phyloP scores from a whole-genome alignment of 2,888 invertebrate species.

The Leptodirus hochenwartii region DNA sequence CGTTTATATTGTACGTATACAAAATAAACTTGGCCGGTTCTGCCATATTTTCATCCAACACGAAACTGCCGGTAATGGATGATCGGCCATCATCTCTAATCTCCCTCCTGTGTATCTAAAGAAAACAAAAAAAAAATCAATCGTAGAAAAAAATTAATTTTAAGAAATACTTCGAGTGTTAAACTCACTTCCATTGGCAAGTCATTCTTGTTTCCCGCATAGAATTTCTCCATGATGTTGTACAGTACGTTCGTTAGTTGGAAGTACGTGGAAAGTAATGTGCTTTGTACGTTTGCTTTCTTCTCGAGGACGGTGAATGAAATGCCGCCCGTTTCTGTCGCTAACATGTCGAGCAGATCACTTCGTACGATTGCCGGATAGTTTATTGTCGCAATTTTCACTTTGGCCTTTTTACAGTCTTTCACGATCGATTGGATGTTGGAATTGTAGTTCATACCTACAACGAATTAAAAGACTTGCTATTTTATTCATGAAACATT shows the following conservation, averaged over 20 bases:
- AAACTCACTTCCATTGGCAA: constrained; percentile 33
- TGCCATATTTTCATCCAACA: constrained; percentile 32
- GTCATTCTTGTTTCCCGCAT: constrained; percentile 27
- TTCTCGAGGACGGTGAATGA: constrained; percentile 33
- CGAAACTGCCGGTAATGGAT: constrained; percentile 33
- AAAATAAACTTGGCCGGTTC: constrained; percentile 33
- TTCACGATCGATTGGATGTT: constrained; percentile 26
- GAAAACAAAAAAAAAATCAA: constrained; percentile 19
- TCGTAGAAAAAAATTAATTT: constrained; percentile 5
- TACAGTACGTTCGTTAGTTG: constrained; percentile 30
- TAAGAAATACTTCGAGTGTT: constrained; percentile 13
- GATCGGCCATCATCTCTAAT: constrained; percentile 29
- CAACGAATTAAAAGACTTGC: too few species aligned
- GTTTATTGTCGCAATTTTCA: constrained; percentile 34
- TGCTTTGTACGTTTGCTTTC: constrained; percentile 32
- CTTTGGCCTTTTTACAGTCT: constrained; percentile 27
- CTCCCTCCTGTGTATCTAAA: constrained; percentile 33
- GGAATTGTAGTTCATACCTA: constrained; percentile 29
- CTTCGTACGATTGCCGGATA: constrained; percentile 30
- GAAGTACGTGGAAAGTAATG: constrained; percentile 33
- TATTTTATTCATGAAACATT: too few species aligned
- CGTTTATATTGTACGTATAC: constrained; percentile 32
- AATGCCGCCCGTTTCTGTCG: constrained; percentile 27
- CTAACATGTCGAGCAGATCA: constrained; percentile 28
- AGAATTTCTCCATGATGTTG: constrained; percentile 28